Evolutionary conservation across 2,888 invertebrate species (phyloP).

Genomic region (Ptychoptera contaminata): DNA sequence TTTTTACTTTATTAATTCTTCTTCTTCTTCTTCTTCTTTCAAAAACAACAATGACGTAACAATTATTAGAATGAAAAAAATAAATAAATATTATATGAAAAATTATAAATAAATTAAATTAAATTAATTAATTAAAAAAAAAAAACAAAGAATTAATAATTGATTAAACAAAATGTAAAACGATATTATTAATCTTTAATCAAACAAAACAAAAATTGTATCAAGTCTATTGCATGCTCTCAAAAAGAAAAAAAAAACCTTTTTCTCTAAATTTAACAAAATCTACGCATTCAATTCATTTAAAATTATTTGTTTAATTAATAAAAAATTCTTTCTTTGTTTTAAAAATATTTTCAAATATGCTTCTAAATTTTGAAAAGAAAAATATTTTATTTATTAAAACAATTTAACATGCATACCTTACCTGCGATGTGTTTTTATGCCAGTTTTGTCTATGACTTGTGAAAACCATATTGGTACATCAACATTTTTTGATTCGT

Average conservation of each 20-base stretch:
- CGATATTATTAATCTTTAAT: conserved; percentile 3
- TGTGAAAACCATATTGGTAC: conserved; percentile 75
- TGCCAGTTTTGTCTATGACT: conserved; percentile 37
- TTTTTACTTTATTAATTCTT: too few species aligned
- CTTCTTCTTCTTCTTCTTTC: too few species aligned
- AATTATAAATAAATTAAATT: conserved; percentile 4
- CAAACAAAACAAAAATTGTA: not conserved
- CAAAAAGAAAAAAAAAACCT: conserved; percentile 3
- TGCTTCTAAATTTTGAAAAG: conserved; percentile 1
- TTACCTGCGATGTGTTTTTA: conserved; percentile 27
- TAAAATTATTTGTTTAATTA: conserved; percentile 1
- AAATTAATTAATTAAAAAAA: conserved; percentile 7
- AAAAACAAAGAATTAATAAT: conserved; percentile 4
- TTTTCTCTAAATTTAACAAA: conserved; percentile 10
- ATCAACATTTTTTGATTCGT: conserved; percentile 50
- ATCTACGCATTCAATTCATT: too few species aligned
- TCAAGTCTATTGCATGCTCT: not conserved
- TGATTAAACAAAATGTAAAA: conserved; percentile 3
- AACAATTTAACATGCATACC: conserved; percentile 11
- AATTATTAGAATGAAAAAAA: too few species aligned
- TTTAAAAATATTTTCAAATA: conserved; percentile 4
- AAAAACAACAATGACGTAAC: too few species aligned
- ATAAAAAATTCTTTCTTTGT: conserved; percentile 5
- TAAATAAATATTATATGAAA: too few species aligned
- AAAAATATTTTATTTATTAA: conserved; percentile 6